Percentiles rank a stretch among this genome's conserved stretches.
These are phyloP conservation scores for Hydrotaea diabolus DNA, from an alignment of 2,888 invertebrate genomes.

Conservation along the genomic window DNA sequence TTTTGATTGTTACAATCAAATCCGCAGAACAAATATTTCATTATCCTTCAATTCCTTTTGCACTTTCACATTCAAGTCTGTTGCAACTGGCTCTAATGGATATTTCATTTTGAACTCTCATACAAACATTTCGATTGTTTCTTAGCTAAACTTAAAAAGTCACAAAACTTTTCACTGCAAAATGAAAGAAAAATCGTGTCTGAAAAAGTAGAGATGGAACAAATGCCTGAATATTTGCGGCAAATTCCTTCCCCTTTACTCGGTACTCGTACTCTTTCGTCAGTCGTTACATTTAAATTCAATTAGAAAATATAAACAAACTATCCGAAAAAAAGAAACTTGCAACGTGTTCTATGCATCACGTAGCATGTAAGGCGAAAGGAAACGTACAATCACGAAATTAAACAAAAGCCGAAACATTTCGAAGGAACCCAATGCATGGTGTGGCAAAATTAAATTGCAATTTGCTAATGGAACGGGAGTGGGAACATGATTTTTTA, in stretches of 20 bases:
- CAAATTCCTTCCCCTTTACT: not conserved
- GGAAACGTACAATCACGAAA: not conserved
- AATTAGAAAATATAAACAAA: slow-evolving; percentile 8
- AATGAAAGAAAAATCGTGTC: not conserved
- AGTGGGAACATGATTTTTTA: too few species aligned
- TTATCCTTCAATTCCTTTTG: too few species aligned
- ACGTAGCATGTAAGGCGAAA: not conserved
- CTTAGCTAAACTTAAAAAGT: not conserved
- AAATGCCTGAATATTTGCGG: too few species aligned
- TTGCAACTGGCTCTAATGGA: too few species aligned
- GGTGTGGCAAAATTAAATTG: not conserved
- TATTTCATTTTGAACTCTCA: too few species aligned
- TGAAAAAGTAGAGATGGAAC: not conserved
- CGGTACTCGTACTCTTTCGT: not conserved
- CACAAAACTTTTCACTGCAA: not conserved
- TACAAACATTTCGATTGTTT: not conserved
- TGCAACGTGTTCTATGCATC: not conserved
- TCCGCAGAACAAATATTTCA: too few species aligned
- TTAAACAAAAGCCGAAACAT: not conserved
- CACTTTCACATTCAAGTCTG: too few species aligned
- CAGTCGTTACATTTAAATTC: not conserved
- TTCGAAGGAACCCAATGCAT: not conserved
- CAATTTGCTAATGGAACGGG: not conserved
- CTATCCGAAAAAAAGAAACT: not conserved
- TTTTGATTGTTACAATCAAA: too few species aligned